Base-by-base conservation (phyloP, 2,113 vertebrate species). In the Halcyon malimbica region DNA sequence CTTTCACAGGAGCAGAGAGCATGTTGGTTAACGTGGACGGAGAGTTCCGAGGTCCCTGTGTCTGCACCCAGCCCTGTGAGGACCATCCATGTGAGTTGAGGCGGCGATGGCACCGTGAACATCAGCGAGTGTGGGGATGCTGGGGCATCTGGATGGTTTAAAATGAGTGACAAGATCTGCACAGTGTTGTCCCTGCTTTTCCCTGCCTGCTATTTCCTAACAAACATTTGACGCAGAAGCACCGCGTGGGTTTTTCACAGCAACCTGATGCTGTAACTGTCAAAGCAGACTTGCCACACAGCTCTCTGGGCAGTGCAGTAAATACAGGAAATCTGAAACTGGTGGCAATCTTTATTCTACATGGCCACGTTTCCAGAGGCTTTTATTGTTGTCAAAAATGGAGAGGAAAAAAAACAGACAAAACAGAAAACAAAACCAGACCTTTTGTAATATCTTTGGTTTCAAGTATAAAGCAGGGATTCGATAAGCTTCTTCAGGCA, bases 51-150 rank as follows among this genome's bases (percentile, higher is more conserved):
- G 0, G 54, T 64, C 42, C 23, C 1, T 1, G 2, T 2, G 41
- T 26, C 57, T 44, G 53, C 0, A 0, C 42, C 42, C 26, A 4
- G 50, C 63, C 44, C 37, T 33, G 46, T 1, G 3, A 60, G 65
- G 29, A 48, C 64, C 41, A 16, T 59, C 18, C 2, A 0, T 37
- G 3, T 4, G 7, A 39, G 21, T 6, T 2, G 4, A 29, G 78
- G 53, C 53, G 59, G 63, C 1, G 2, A 31, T 25, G 29, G 63
- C 46, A 57, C 31, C 13, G 1, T 1, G 0, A 5, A 2, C 15
- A 4, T 51, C 0, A 0, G 20, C 1, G 2, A 73, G 53, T 2
- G 0, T 14, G 44, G 65, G 79, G 46, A 57, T 82, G 24, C 3
- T 14, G 23, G 46, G 41, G 7, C 7, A 0, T 39, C 56, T 31